Conservation (phyloP, 2,113 vertebrate genomes). For the Hippocampus mohnikei region DNA sequence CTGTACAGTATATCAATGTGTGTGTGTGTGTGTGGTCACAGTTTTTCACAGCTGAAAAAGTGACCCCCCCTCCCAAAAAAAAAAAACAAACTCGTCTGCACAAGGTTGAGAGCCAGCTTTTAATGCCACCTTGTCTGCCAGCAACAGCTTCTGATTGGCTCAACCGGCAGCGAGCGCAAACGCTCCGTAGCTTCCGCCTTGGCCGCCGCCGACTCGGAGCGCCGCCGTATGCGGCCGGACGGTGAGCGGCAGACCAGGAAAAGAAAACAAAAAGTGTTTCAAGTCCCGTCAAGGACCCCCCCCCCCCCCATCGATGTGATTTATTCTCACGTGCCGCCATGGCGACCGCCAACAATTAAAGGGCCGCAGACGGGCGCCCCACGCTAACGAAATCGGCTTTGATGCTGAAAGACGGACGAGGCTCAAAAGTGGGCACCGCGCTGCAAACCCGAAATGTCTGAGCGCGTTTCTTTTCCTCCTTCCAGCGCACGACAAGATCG, state of each 20-base stretch:
- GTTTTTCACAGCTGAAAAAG: constrained; percentile 13
- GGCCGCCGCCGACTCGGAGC: constrained; percentile 24
- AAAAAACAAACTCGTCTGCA: constrained; percentile 20
- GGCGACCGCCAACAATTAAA: background rate
- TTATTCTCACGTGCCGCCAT: background rate
- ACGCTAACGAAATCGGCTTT: background rate
- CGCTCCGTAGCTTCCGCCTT: constrained; percentile 40
- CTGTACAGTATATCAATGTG: too few relatives aligned
- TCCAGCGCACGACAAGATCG: background rate
- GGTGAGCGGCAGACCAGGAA: background rate
- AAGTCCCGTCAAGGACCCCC: background rate
- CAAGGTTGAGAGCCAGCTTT: too few relatives aligned
- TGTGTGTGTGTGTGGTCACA: too few relatives aligned
- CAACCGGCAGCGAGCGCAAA: constrained; percentile 15
- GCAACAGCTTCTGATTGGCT: background rate
- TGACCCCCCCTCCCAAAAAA: constrained; percentile 13
- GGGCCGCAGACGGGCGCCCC: background rate
- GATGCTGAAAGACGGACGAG: too few relatives aligned
- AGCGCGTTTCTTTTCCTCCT: background rate
- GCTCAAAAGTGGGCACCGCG: too few relatives aligned
- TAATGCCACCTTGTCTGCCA: too few relatives aligned
- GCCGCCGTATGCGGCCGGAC: background rate
- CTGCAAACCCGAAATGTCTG: background rate
- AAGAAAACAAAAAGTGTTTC: background rate
- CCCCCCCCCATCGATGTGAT: background rate